Evolutionary conservation across 2,797 vertebrate species (phyloP).

Genomic region (Coregonus suidteri): DNA sequence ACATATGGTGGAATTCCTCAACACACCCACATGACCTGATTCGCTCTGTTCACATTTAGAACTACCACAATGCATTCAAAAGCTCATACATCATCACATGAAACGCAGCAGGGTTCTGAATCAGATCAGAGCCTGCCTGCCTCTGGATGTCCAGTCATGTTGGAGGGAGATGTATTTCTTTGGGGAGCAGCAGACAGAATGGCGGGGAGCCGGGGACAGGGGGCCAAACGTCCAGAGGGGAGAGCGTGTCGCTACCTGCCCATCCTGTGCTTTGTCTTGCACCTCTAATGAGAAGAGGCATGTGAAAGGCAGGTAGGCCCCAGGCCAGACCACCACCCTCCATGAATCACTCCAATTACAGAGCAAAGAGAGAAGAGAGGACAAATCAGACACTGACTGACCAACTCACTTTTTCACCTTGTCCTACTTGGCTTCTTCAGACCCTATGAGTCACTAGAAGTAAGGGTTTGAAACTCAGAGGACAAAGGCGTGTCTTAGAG

Average conservation of each 20-base stretch:
- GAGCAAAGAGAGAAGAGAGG: slow-evolving; percentile 53
- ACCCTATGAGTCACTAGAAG: slow-evolving; percentile 7
- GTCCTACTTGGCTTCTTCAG: slow-evolving; percentile 2
- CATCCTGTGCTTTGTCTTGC: slow-evolving; percentile 39
- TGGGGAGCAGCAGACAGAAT: slow-evolving; percentile 60
- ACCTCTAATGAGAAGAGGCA: slow-evolving; percentile 59
- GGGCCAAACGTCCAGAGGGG: slow-evolving; percentile 65
- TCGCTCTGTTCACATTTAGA: slow-evolving; percentile 50
- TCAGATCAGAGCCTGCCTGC: slow-evolving; percentile 24
- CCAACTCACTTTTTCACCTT: slow-evolving; percentile 14
- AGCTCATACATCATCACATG: slow-evolving; percentile 41
- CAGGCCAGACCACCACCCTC: slow-evolving; percentile 69
- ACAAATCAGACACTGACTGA: slow-evolving; percentile 5
- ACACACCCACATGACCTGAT: slow-evolving; percentile 25
- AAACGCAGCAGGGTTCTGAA: slow-evolving; percentile 27
- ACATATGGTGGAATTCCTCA: slow-evolving; percentile 53
- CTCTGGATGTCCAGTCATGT: slow-evolving; percentile 57
- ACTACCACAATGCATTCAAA: slow-evolving; percentile 46
- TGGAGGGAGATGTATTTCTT: slow-evolving; percentile 54
- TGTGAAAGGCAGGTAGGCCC: slow-evolving; percentile 68
- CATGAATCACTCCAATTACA: slow-evolving; percentile 78
- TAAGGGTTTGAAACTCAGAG: slow-evolving; percentile 4
- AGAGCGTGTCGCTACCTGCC: slow-evolving; percentile 71
- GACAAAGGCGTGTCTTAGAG: slow-evolving; percentile 43
- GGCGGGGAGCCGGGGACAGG: slow-evolving; percentile 54